Conservation (phyloP, 1,140 invertebrate species). For the Megalonaias nervosa region DNA sequence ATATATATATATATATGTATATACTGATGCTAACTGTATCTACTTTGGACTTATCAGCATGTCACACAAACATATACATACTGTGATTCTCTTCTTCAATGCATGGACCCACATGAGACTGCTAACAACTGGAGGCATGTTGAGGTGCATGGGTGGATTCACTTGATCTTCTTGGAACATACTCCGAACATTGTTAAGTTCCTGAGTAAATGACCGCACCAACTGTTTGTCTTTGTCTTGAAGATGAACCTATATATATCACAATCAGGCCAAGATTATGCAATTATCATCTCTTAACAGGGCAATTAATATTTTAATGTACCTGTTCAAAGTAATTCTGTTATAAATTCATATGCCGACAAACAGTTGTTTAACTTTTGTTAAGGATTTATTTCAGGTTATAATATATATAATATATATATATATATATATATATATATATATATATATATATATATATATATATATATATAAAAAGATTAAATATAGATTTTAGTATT, state of each 20-base stretch:
- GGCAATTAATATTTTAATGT: no score
- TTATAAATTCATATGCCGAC: no score
- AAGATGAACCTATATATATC: slow-evolving; percentile 55
- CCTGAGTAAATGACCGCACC: slow-evolving; percentile 59
- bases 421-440: no score
- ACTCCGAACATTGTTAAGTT: slow-evolving; percentile 59
- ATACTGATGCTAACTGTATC: not conserved
- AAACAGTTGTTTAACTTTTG: no score
- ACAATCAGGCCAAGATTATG: not conserved
- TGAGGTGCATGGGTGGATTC: slow-evolving; percentile 60
- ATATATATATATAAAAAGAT: no score
- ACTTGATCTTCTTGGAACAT: slow-evolving; percentile 57
- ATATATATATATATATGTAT: no score
- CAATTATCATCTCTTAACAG: no score
- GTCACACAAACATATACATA: slow-evolving; percentile 24
- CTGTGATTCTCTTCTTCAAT: slow-evolving; percentile 65
- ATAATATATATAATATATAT: no score
- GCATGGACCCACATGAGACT: slow-evolving; percentile 68
- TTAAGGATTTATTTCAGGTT: no score
- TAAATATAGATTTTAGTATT: no score
- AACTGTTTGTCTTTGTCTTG: slow-evolving; percentile 63
- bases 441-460: no score
- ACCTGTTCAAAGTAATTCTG: no score
- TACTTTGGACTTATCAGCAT: not conserved
- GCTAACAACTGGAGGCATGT: slow-evolving; percentile 68